A percentile compares a stretch with the other conserved stretches of the same genome.
phyloP scores from a whole-genome alignment of 2,888 invertebrate genomes.

The Actias luna region DNA sequence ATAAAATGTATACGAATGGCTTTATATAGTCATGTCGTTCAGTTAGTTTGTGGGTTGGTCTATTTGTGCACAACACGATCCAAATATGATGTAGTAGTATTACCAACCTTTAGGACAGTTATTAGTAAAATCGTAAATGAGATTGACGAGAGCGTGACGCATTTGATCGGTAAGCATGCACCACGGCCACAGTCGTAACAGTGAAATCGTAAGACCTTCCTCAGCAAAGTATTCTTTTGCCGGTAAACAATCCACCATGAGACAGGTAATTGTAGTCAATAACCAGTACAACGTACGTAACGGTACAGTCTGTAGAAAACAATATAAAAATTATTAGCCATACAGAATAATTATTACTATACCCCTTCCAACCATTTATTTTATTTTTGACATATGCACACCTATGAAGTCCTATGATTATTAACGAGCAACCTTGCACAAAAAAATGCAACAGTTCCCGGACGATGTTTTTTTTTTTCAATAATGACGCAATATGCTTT shows the following conservation, averaged over 20 bases:
- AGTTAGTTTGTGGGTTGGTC: no score
- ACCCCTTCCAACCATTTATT: no score
- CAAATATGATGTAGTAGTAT: background rate
- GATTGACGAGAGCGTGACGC: slow-evolving; percentile 76
- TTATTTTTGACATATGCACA: no score
- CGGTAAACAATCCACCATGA: slow-evolving; percentile 75
- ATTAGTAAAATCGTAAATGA: slow-evolving; percentile 84
- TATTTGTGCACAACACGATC: no score
- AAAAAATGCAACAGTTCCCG: no score
- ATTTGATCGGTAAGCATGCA: slow-evolving; percentile 81
- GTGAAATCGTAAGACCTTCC: slow-evolving; percentile 78
- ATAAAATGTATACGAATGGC: no score
- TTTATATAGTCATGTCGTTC: background rate
- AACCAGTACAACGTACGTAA: slow-evolving; percentile 81
- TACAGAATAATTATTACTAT: no score
- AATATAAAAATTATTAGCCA: background rate
- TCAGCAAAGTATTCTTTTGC: slow-evolving; percentile 82
- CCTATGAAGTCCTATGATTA: no score
- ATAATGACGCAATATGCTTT: no score
- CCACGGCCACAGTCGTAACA: slow-evolving; percentile 87
- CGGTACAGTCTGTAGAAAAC: slow-evolving; percentile 66
- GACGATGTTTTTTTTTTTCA: no score
- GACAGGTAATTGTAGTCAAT: slow-evolving; percentile 81
- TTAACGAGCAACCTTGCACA: no score
- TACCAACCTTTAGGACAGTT: slow-evolving; percentile 82